Conservation (phyloP, 1,140 invertebrate genomes). For the Microplitis demolitor region DNA sequence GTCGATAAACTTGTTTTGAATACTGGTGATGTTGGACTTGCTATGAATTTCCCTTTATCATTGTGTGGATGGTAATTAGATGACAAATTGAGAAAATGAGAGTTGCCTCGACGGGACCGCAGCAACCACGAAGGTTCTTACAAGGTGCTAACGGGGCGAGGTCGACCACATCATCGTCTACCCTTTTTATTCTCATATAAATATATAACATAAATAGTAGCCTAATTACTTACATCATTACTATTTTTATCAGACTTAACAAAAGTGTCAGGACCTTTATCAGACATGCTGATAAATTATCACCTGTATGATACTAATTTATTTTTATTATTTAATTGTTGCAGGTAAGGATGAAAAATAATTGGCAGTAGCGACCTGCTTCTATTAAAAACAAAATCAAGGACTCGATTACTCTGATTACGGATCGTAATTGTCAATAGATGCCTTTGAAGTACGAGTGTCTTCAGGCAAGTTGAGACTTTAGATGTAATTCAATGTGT, state of each 20-base stretch:
- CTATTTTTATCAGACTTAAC: no score
- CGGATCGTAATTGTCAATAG: no score
- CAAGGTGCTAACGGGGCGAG: slow-evolving; percentile 16
- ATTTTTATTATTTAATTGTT: neutral
- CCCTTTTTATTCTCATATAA: neutral
- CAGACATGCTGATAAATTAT: no score
- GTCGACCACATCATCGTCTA: slow-evolving; percentile 8
- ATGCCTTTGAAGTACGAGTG: neutral
- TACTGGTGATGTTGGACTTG: no score
- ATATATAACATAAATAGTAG: neutral
- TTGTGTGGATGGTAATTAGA: neutral
- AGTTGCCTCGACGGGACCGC: slow-evolving; percentile 4
- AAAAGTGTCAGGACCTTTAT: no score
- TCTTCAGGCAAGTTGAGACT: slow-evolving; percentile 4
- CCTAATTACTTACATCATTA: no score
- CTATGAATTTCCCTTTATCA: neutral
- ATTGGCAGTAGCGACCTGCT: neutral
- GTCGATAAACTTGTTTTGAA: neutral
- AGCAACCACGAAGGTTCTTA: slow-evolving; percentile 9
- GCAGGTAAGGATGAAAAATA: neutral
- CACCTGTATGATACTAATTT: no score
- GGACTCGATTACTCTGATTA: neutral
- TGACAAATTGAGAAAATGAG: slow-evolving; percentile 21
- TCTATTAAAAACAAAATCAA: neutral
- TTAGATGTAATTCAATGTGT: neutral